A percentile compares a stretch with the other conserved stretches of the same genome.
phyloP scores from a whole-genome alignment of 2,888 invertebrate species.

The Pyrgus malvae region DNA sequence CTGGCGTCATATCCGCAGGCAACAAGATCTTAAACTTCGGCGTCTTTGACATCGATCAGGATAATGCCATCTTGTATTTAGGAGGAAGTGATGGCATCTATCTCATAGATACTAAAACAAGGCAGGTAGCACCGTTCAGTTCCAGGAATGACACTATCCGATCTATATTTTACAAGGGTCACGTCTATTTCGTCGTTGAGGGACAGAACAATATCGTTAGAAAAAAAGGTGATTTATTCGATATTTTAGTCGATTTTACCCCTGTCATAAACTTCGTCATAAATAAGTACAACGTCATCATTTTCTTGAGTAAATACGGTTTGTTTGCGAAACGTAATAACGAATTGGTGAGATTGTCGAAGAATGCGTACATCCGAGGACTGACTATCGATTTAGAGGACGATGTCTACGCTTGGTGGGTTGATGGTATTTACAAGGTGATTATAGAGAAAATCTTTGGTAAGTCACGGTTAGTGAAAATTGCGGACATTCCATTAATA shows the following conservation, averaged over 20 bases:
- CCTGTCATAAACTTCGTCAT: slow-evolving; percentile 60
- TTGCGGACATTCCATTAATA: slow-evolving; percentile 50
- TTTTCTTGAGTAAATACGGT: slow-evolving; percentile 55
- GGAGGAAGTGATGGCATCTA: slow-evolving; percentile 67
- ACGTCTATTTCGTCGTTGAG: slow-evolving; percentile 57
- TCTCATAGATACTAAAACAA: slow-evolving; percentile 45
- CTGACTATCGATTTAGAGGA: slow-evolving; percentile 60
- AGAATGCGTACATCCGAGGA: slow-evolving; percentile 63
- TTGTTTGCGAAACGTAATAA: slow-evolving; percentile 54
- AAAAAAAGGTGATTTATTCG: slow-evolving; percentile 58
- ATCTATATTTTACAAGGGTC: slow-evolving; percentile 56
- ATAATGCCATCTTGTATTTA: slow-evolving; percentile 55
- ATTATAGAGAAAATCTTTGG: slow-evolving; percentile 46
- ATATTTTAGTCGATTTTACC: slow-evolving; percentile 47
- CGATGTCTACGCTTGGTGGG: slow-evolving; percentile 65
- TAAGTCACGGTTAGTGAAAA: slow-evolving; percentile 50
- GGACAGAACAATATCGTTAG: slow-evolving; percentile 51
- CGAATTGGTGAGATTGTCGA: slow-evolving; percentile 49
- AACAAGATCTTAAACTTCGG: slow-evolving; percentile 57
- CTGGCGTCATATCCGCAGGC: slow-evolving; percentile 47
- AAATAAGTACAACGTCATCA: slow-evolving; percentile 54
- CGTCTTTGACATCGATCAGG: slow-evolving; percentile 66
- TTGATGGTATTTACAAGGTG: slow-evolving; percentile 66
- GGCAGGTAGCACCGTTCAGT: slow-evolving; percentile 53
- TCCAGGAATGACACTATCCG: slow-evolving; percentile 59